Evolutionary conservation across 2,888 invertebrate species (phyloP).

Genomic region (Digitonthophagus gazella): DNA sequence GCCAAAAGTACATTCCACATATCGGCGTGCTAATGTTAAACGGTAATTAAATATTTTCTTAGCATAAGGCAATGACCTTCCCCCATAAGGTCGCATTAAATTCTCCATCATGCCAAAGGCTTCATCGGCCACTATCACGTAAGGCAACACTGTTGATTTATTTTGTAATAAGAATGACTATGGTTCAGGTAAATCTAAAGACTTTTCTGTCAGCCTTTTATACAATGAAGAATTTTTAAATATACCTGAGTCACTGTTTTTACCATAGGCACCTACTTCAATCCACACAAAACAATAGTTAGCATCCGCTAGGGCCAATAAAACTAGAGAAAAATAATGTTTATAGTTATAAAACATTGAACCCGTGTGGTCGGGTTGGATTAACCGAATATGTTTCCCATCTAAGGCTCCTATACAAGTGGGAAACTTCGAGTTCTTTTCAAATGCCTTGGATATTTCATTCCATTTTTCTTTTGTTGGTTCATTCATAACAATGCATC

Average conservation of each 20-base stretch:
- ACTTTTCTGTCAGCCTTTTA: conserved; percentile 10
- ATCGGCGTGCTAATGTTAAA: conserved; percentile 14
- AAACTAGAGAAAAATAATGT: not conserved
- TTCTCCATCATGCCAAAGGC: conserved; percentile 14
- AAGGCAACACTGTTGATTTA: conserved; percentile 18
- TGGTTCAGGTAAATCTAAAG: conserved; percentile 21
- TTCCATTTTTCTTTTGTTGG: conserved; percentile 28
- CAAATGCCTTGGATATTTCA: conserved; percentile 33
- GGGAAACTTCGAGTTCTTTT: conserved; percentile 32
- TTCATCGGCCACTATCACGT: conserved; percentile 16
- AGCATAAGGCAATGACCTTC: not conserved
- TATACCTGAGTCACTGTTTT: conserved; percentile 31
- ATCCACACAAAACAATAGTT: conserved; percentile 36
- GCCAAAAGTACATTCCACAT: conserved; percentile 24
- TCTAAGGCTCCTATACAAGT: conserved; percentile 34
- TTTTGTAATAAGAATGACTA: conserved; percentile 9
- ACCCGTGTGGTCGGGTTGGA: not conserved
- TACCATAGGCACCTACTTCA: conserved; percentile 36
- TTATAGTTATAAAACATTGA: conserved; percentile 9
- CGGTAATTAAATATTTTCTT: conserved; percentile 21
- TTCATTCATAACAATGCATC: conserved; percentile 9
- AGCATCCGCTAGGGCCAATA: conserved; percentile 18
- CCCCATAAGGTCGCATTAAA: conserved; percentile 16
- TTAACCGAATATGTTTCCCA: conserved; percentile 30
- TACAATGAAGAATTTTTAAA: conserved; percentile 29